phyloP scores from a whole-genome alignment of 1,140 invertebrate genomes.

The Oryctes rhinoceros region DNA sequence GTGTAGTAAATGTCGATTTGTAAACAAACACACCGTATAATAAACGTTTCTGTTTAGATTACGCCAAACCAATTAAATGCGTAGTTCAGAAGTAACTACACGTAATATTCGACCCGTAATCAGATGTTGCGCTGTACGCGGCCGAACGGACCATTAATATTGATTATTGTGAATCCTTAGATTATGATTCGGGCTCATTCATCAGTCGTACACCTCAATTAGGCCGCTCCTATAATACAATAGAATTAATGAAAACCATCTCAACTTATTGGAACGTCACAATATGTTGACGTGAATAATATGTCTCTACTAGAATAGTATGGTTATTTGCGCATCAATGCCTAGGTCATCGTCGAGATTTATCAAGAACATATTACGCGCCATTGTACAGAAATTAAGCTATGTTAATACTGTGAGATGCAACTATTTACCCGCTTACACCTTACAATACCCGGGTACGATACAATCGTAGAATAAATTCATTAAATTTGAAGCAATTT shows the following conservation, averaged over 20 bases:
- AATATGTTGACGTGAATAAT: slow-evolving; percentile 33
- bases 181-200: slow-evolving; percentile 24
- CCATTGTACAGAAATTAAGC: background rate
- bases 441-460: background rate
- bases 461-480: too few species aligned
- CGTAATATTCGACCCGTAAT: background rate
- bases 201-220: slow-evolving; percentile 28
- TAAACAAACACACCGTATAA: too few species aligned
- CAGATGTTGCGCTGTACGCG: slow-evolving; percentile 1
- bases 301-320: slow-evolving; percentile 16
- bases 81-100: background rate
- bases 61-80: background rate
- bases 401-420: background rate
- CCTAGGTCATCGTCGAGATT: slow-evolving; percentile 8
- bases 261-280: slow-evolving; percentile 32
- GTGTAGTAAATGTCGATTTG: too few species aligned
- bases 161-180: background rate
- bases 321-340: slow-evolving; percentile 33
- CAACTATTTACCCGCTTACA: background rate
- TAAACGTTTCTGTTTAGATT: background rate
- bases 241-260: slow-evolving; percentile 33
- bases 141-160: slow-evolving; percentile 19
- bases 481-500: too few species aligned
- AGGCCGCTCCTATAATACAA: slow-evolving; percentile 35
- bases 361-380: slow-evolving; percentile 33